Conservation (phyloP, 2,888 invertebrate species). For the Nomada goodeniana region DNA sequence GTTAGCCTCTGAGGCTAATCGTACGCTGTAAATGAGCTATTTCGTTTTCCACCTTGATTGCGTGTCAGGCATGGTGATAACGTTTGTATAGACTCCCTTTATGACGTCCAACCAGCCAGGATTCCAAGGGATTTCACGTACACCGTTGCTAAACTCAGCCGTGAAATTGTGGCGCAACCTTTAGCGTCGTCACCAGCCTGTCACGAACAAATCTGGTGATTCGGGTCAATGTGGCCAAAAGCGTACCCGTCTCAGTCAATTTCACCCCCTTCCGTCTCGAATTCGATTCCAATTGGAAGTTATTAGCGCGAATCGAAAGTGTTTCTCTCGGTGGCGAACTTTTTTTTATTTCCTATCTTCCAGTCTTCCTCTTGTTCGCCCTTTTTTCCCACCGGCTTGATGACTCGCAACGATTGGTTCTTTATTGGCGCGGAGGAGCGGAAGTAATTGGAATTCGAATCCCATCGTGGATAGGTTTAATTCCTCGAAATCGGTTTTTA, state of each 20-base stretch:
- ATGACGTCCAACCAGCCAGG: slow-evolving; percentile 35
- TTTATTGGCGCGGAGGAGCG: not conserved
- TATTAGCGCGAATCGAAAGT: slow-evolving; percentile 21
- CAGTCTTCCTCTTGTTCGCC: too few species aligned
- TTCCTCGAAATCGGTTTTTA: not conserved
- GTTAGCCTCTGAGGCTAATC: slow-evolving; percentile 59
- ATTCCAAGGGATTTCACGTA: slow-evolving; percentile 57
- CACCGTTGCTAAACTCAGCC: slow-evolving; percentile 53
- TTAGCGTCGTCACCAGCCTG: slow-evolving; percentile 61
- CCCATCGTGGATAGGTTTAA: not conserved
- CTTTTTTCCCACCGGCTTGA: not conserved
- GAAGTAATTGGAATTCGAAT: not conserved
- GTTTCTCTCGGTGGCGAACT: not conserved
- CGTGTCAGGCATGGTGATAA: slow-evolving; percentile 66
- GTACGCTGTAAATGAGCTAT: slow-evolving; percentile 66
- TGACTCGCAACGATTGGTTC: not conserved
- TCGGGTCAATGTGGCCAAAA: slow-evolving; percentile 41
- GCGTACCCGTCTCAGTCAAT: slow-evolving; percentile 31
- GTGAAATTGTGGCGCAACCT: slow-evolving; percentile 60
- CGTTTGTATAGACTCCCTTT: slow-evolving; percentile 60
- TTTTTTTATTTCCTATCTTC: not conserved
- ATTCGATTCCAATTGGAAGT: slow-evolving; percentile 25
- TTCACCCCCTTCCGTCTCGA: slow-evolving; percentile 12
- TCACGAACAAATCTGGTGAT: slow-evolving; percentile 63
- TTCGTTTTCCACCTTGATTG: slow-evolving; percentile 68